phyloP scores from a whole-genome alignment of 2,888 invertebrate species.

The Heliconius sara region DNA sequence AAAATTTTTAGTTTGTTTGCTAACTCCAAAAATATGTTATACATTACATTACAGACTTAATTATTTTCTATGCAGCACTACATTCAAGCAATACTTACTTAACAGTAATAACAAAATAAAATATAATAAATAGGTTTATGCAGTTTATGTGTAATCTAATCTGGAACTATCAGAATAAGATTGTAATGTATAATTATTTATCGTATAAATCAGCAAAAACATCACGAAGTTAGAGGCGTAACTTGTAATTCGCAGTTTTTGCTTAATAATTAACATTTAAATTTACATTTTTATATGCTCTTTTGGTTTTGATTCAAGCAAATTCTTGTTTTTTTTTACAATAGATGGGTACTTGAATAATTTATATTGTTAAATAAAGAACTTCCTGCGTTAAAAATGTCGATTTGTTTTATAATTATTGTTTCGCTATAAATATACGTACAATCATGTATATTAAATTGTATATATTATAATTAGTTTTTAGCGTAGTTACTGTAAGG shows the following conservation, averaged over 20 bases:
- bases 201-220: conserved; percentile 41
- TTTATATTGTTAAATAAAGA: background rate
- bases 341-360: background rate
- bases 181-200: conserved; percentile 43
- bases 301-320: background rate
- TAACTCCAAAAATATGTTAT: too few species aligned
- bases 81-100: background rate
- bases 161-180: conserved; percentile 38
- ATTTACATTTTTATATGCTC: background rate
- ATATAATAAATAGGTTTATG: conserved; percentile 30
- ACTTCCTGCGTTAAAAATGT: background rate
- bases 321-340: background rate
- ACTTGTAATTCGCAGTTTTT: conserved; percentile 24
- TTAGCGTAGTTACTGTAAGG: background rate
- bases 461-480: background rate
- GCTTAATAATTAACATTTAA: background rate
- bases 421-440: background rate
- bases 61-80: background rate
- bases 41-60: too few species aligned
- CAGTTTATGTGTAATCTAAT: conserved; percentile 36
- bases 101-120: background rate
- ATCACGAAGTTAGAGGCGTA: conserved; percentile 33
- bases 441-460: background rate
- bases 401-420: background rate
- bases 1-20: too few species aligned